Evolutionary conservation across 2,888 invertebrate species (phyloP).

Genomic region (Plebejus melissa): DNA sequence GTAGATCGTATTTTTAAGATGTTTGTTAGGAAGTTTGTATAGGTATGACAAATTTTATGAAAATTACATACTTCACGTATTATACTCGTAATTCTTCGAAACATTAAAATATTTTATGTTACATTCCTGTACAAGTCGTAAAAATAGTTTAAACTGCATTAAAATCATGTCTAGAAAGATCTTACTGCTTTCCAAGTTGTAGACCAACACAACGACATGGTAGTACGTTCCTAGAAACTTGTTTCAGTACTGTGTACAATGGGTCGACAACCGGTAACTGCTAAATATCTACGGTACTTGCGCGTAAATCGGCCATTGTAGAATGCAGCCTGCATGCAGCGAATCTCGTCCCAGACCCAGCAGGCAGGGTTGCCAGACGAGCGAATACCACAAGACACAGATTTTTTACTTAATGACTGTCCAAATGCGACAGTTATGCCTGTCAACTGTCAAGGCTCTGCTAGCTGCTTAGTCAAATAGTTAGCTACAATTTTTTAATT

Average conservation of each 20-base stretch:
- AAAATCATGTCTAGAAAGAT: conserved; percentile 11
- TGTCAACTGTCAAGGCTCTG: no score
- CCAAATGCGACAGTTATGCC: background rate
- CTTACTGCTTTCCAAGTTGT: background rate
- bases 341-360: background rate
- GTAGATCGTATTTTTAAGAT: background rate
- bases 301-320: conserved; percentile 31
- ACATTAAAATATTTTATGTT: background rate
- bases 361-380: background rate
- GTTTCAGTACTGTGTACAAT: conserved; percentile 57
- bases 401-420: background rate
- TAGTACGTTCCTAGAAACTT: conserved; percentile 63
- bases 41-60: background rate
- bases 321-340: conserved; percentile 21
- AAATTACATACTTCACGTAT: background rate
- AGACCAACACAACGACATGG: conserved; percentile 12
- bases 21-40: background rate
- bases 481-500: background rate
- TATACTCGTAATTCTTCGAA: background rate
- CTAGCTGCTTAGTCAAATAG: no score
- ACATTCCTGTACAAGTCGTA: background rate
- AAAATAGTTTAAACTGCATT: background rate
- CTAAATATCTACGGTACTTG: conserved; percentile 38
- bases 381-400: background rate
- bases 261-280: conserved; percentile 40